A percentile compares a stretch with the other conserved stretches of the same genome.
Evolutionary conservation across 2,113 vertebrate genomes (phyloP).

Genomic region (Microtus montanus): DNA sequence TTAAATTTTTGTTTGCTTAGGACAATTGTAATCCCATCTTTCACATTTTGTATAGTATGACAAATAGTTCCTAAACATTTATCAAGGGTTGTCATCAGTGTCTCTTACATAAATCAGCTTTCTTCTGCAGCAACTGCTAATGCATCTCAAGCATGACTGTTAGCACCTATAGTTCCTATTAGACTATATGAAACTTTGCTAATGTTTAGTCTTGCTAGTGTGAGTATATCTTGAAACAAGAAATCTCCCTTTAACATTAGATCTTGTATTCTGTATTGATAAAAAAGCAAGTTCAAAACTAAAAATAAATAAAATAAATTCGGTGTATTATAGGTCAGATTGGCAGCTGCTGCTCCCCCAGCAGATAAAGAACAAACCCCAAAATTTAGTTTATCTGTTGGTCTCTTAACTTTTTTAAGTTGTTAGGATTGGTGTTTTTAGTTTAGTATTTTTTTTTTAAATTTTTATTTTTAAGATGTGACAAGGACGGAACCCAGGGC

Average conservation of each 20-base stretch:
- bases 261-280: constrained; percentile 55
- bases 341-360: background rate
- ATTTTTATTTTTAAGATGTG: background rate
- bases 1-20: constrained; percentile 42
- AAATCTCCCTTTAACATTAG: constrained; percentile 44
- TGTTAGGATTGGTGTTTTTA: background rate
- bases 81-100: constrained; percentile 24
- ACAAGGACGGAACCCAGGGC: too few species aligned
- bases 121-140: constrained; percentile 23
- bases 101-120: constrained; percentile 19
- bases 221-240: constrained; percentile 34
- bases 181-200: constrained; percentile 44
- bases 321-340: background rate
- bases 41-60: constrained; percentile 53
- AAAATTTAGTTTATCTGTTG: background rate
- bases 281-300: constrained; percentile 71
- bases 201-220: constrained; percentile 51
- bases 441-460: background rate
- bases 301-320: too few species aligned
- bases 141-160: constrained; percentile 11
- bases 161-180: background rate
- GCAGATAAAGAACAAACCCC: background rate
- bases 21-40: constrained; percentile 39
- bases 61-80: constrained; percentile 58
- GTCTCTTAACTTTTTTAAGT: background rate